Evolutionary conservation across 2,888 invertebrate genomes (phyloP).

Genomic region (Cylindroiulus punctatus): DNA sequence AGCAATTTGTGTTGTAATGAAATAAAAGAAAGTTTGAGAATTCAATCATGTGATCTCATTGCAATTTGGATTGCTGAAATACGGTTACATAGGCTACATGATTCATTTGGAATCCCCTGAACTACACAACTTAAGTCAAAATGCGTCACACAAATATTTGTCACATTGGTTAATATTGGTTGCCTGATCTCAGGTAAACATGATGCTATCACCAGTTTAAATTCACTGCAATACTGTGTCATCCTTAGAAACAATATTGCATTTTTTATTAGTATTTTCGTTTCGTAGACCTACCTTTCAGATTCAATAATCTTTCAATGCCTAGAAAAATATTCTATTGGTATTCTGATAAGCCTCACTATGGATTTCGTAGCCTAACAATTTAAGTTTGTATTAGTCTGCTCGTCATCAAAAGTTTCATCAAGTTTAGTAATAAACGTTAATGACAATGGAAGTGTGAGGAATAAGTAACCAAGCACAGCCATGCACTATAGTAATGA

Average conservation of each 20-base stretch:
- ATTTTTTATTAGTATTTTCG: neutral
- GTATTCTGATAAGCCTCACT: neutral
- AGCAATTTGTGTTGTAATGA: too few species aligned
- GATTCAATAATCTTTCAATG: too few species aligned
- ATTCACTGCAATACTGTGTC: neutral
- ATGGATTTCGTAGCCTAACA: neutral
- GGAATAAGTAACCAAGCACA: neutral
- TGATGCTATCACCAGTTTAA: neutral
- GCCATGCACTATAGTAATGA: neutral
- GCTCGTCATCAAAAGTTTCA: neutral
- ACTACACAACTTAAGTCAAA: neutral
- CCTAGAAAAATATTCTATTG: neutral
- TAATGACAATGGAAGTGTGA: neutral
- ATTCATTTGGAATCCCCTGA: too few species aligned
- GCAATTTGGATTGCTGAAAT: too few species aligned
- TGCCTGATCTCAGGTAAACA: neutral
- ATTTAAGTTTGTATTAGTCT: neutral
- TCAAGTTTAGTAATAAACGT: neutral
- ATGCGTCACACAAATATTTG: neutral
- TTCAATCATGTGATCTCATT: too few species aligned
- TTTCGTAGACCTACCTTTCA: neutral
- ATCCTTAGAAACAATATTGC: neutral
- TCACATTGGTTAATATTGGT: neutral
- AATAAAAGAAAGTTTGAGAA: too few species aligned
- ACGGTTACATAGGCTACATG: too few species aligned